Evolutionary conservation across 1,140 invertebrate species (phyloP).

Genomic region (Drosophila sturtevanti): DNA sequence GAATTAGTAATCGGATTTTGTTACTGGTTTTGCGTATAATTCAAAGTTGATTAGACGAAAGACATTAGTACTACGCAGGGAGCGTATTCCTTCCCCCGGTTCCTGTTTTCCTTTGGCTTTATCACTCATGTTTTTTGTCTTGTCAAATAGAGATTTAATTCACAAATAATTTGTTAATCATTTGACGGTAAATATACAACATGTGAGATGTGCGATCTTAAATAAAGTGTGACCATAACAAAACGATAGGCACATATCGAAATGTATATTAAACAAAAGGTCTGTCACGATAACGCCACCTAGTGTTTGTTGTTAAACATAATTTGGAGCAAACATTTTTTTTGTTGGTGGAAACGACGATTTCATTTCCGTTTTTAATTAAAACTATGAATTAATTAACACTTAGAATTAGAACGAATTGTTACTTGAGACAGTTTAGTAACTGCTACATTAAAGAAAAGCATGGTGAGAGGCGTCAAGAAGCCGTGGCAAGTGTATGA

Average conservation of each 20-base stretch:
- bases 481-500: conserved; percentile 34
- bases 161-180: not conserved
- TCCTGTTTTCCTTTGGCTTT: conserved; percentile 21
- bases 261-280: not conserved
- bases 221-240: too few relatives aligned
- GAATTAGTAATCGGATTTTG: not conserved
- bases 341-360: conserved; percentile 12
- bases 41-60: conserved; percentile 92
- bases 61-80: conserved; percentile 87
- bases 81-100: conserved; percentile 91
- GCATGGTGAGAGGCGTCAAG: conserved; percentile 54
- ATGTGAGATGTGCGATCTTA: too few relatives aligned
- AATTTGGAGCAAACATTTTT: conserved; percentile 35
- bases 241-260: too few relatives aligned
- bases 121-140: conserved; percentile 40
- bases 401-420: conserved; percentile 41
- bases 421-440: conserved; percentile 14
- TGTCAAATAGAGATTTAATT: not conserved
- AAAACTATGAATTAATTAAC: conserved; percentile 77
- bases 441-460: conserved; percentile 22
- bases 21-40: conserved; percentile 91
- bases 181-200: too few relatives aligned
- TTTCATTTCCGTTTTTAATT: conserved; percentile 58
- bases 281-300: not conserved
- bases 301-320: conserved; percentile 17